Percentiles rank a stretch among this genome's conserved stretches.
Conservation (phyloP, 2,888 invertebrate genomes). For the Archips crataeganus region DNA sequence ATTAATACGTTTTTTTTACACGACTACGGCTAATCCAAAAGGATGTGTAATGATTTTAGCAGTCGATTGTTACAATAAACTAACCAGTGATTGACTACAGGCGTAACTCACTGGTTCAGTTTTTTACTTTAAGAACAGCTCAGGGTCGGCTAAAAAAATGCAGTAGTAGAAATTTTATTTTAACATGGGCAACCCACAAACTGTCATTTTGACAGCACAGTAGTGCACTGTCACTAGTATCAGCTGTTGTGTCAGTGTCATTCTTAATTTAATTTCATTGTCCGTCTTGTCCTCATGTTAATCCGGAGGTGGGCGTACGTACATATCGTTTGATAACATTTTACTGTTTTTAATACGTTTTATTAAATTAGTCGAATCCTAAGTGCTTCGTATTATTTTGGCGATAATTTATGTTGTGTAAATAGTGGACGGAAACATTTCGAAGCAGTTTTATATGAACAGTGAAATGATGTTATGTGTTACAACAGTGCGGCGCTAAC, state of each 20-base stretch:
- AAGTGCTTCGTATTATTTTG: conserved; percentile 12
- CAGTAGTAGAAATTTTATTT: background rate
- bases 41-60: no score
- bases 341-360: conserved; percentile 10
- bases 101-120: no score
- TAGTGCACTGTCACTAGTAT: background rate
- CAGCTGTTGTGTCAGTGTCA: conserved; percentile 2
- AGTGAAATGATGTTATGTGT: conserved; percentile 33
- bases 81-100: no score
- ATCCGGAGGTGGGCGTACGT: conserved; percentile 11
- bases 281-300: background rate
- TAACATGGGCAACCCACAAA: background rate
- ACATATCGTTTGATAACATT: background rate
- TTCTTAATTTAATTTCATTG: background rate
- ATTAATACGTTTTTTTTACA: no score
- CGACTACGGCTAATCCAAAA: no score
- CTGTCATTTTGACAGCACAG: background rate
- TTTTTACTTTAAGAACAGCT: no score
- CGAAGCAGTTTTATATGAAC: conserved; percentile 12
- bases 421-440: conserved; percentile 6
- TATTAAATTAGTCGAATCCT: conserved; percentile 1
- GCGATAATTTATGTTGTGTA: conserved; percentile 7
- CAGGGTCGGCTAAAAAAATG: background rate
- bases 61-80: no score
- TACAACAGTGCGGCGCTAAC: background rate